Conservation (phyloP, 2,113 vertebrate genomes). For the Rhinogobius similis region DNA sequence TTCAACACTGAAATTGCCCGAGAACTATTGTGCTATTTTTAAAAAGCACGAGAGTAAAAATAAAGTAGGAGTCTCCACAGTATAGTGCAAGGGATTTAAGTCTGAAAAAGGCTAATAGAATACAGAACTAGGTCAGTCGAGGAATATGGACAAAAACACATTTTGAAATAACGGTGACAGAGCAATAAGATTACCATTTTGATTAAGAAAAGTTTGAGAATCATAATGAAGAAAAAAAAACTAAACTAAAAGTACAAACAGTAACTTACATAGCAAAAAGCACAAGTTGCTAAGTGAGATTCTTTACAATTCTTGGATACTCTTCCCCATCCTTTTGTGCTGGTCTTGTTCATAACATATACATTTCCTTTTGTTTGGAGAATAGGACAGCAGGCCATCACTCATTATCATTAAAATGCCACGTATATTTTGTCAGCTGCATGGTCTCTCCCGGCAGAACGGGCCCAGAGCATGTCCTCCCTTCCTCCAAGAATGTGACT, state of each 20-base stretch:
- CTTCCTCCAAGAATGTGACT: slow-evolving; percentile 14
- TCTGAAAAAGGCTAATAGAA: too few relatives aligned
- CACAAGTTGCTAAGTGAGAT: not conserved
- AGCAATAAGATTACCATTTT: not conserved
- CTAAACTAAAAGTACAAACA: not conserved
- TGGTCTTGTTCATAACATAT: not conserved
- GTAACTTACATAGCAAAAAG: too few relatives aligned
- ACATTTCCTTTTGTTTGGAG: not conserved
- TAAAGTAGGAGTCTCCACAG: not conserved
- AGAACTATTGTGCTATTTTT: not conserved
- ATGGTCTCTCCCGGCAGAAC: slow-evolving; percentile 23
- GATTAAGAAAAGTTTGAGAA: too few relatives aligned
- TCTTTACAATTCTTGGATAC: not conserved
- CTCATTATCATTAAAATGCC: slow-evolving; percentile 29
- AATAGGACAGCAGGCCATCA: slow-evolving; percentile 36
- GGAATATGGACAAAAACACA: too few relatives aligned
- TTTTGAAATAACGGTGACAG: too few relatives aligned
- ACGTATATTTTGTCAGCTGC: slow-evolving; percentile 64
- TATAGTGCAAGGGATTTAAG: too few relatives aligned
- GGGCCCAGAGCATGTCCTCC: slow-evolving; percentile 23
- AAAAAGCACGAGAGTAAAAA: not conserved
- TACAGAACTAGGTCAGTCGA: too few relatives aligned
- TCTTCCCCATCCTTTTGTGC: not conserved
- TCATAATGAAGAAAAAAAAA: too few relatives aligned
- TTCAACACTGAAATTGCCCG: too few relatives aligned